Evolutionary conservation across 2,888 invertebrate genomes (phyloP).

Genomic region (Tuta absoluta): DNA sequence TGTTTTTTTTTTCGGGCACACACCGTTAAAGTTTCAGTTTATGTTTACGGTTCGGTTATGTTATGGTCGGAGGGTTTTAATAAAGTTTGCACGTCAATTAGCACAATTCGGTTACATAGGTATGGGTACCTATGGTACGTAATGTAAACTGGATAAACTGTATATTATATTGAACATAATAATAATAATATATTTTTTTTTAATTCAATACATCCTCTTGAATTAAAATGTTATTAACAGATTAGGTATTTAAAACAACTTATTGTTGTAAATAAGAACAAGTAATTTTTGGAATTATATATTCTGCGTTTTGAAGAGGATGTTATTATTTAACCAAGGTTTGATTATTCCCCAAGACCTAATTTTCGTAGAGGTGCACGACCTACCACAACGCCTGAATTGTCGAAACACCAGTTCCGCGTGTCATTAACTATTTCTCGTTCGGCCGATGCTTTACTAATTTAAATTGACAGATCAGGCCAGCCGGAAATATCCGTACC

Average conservation of each 20-base stretch:
- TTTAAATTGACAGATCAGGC: constrained; percentile 79
- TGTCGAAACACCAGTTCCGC: constrained; percentile 39
- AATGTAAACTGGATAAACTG: not conserved
- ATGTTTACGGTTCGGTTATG: constrained; percentile 12
- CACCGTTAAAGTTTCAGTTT: constrained; percentile 61
- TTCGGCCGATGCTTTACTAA: constrained; percentile 61
- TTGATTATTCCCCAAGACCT: not conserved
- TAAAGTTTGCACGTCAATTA: not conserved
- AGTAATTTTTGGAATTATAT: no score
- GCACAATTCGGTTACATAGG: not conserved
- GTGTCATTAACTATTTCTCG: constrained; percentile 57
- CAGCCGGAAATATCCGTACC: constrained; percentile 71
- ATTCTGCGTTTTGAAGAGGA: no score
- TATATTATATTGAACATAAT: no score
- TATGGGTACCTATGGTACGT: not conserved
- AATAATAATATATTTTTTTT: no score
- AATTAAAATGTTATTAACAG: no score
- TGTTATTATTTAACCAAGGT: no score
- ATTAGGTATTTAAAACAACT: no score
- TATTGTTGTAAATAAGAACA: no score
- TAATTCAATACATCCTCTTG: no score
- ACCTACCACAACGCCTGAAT: constrained; percentile 52
- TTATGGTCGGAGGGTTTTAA: not conserved
- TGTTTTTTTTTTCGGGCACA: constrained; percentile 53
- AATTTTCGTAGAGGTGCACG: constrained; percentile 30